Evolutionary conservation across 2,888 invertebrate genomes (phyloP).

Genomic region (Ophion ellenae): DNA sequence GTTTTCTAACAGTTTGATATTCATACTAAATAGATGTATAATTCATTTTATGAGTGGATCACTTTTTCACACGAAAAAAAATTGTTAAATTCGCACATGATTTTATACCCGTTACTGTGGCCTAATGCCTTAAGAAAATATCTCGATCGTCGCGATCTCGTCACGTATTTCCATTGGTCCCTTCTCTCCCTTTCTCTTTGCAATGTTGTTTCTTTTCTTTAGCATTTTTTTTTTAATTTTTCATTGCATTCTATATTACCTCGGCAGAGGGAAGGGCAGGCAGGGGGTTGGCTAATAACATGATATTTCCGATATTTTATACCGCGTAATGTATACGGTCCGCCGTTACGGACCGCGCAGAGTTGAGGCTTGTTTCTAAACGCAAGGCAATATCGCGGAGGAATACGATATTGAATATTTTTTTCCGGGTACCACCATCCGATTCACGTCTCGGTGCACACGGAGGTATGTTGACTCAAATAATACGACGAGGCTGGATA

Average conservation of each 20-base stretch:
- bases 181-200: background rate
- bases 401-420: slow-evolving; percentile 50
- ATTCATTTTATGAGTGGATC: too few species aligned
- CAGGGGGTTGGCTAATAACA: background rate
- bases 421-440: background rate
- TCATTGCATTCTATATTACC: background rate
- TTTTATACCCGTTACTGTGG: too few species aligned
- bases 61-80: too few species aligned
- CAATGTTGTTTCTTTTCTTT: background rate
- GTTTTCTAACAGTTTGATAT: too few species aligned
- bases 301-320: slow-evolving; percentile 46
- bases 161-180: too few species aligned
- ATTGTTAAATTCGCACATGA: too few species aligned
- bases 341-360: slow-evolving; percentile 14
- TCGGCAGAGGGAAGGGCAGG: too few species aligned
- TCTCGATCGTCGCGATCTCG: background rate
- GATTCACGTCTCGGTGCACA: slow-evolving; percentile 26
- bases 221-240: background rate
- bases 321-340: slow-evolving; percentile 38
- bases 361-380: slow-evolving; percentile 5
- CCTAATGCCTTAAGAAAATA: too few species aligned
- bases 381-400: slow-evolving; percentile 19
- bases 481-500: slow-evolving; percentile 60
- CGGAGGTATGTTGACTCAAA: slow-evolving; percentile 70
- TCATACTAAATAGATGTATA: too few species aligned